These are phyloP conservation scores for Thalassoma bifasciatum DNA, from an alignment of 2,113 vertebrate genomes.

Conservation along the genomic window DNA sequence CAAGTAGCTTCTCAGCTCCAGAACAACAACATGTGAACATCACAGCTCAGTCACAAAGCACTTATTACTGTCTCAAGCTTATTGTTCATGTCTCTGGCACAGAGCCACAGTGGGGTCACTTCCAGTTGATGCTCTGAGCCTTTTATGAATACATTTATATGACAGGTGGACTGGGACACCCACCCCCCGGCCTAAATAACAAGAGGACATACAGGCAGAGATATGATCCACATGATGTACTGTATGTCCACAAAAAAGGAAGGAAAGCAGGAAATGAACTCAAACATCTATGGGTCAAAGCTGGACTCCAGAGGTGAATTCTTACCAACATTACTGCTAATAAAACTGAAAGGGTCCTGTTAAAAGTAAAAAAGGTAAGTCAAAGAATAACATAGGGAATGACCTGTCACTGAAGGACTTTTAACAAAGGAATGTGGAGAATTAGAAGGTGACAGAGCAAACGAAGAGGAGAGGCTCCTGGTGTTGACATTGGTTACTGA, in stretches of 20 bases:
- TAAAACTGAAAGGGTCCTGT: slow-evolving; percentile 6
- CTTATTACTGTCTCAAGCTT: slow-evolving; percentile 60
- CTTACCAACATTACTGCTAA: background rate
- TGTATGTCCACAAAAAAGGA: slow-evolving; percentile 4
- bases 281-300: background rate
- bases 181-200: slow-evolving; percentile 42
- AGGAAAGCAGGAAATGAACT: slow-evolving; percentile 21
- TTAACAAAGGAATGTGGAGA: slow-evolving; percentile 1
- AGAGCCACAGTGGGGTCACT: slow-evolving; percentile 47
- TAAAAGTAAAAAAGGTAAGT: background rate
- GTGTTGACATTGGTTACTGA: slow-evolving; percentile 16
- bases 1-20: background rate
- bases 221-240: slow-evolving; percentile 20
- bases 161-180: slow-evolving; percentile 34
- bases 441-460: slow-evolving; percentile 16
- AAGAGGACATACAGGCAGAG: slow-evolving; percentile 10
- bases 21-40: slow-evolving; percentile 2
- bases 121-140: slow-evolving; percentile 18
- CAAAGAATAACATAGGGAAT: background rate
- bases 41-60: slow-evolving; percentile 30
- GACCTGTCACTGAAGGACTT: background rate
- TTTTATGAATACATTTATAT: slow-evolving; percentile 45
- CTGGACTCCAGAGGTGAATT: background rate
- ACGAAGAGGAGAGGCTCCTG: slow-evolving; percentile 43
- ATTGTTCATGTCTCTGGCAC: slow-evolving; percentile 55